These are phyloP conservation scores for Copidosoma floridanum DNA, from an alignment of 1,140 invertebrate species.

Conservation along the genomic window DNA sequence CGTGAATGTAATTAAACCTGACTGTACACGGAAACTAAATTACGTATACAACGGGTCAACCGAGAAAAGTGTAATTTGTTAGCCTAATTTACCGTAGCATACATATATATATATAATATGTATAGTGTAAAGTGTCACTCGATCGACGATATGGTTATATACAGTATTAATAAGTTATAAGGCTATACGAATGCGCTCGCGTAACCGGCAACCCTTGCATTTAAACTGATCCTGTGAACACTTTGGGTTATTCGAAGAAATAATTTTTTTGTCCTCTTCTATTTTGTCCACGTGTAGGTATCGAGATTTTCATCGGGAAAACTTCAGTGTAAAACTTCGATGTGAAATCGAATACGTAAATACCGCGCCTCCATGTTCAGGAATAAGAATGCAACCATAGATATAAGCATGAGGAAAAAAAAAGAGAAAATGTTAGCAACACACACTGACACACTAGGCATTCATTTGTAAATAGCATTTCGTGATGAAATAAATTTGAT, in stretches of 20 bases:
- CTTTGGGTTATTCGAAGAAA: no score
- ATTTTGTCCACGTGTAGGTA: no score
- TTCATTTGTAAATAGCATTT: slow-evolving; percentile 56
- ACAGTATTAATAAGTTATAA: slow-evolving; percentile 54
- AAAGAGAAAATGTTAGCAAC: slow-evolving; percentile 36
- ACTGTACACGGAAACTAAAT: no score
- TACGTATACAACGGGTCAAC: no score
- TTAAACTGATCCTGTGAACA: slow-evolving; percentile 8
- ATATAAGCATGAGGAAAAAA: no score
- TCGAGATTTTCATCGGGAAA: no score
- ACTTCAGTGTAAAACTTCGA: no score
- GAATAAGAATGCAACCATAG: slow-evolving; percentile 32
- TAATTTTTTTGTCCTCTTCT: no score
- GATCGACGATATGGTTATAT: slow-evolving; percentile 38
- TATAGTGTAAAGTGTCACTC: slow-evolving; percentile 19
- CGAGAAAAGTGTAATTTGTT: slow-evolving; percentile 16
- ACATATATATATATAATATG: no score
- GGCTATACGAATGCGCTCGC: slow-evolving; percentile 22
- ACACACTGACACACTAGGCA: slow-evolving; percentile 37
- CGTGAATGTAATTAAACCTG: slow-evolving; percentile 13
- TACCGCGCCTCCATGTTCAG: slow-evolving; percentile 30
- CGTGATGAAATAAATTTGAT: slow-evolving; percentile 54
- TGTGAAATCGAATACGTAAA: no score
- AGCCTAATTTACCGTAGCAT: slow-evolving; percentile 13
- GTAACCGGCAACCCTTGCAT: neutral